Base-by-base conservation (phyloP, 1,140 invertebrate species). In the Drosophila seguyi region DNA sequence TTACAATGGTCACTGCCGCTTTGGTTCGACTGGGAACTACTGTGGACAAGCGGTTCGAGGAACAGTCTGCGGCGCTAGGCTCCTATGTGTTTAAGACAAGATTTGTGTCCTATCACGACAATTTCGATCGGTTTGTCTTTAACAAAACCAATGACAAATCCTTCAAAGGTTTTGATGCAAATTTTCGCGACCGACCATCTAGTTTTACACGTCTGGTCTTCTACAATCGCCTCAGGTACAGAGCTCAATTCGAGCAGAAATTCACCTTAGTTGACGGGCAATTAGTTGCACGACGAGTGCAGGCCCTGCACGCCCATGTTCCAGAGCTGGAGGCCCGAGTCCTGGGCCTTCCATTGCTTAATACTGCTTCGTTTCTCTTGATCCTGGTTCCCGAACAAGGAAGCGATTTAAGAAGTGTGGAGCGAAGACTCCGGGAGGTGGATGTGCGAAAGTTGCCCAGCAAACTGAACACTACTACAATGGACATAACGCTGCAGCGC, bases 81-180 rank as follows among this genome's bases (percentile, higher is more conserved):
- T 34, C 38, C 13, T 20, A 27, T 6, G 47, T 62, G 1, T 34
- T 16, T 22, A 31, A 2, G 18, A 42, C 41, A 11, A 42, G 10
- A 18, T 42, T 42, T 42, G 5, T 0, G 4, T 0, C 1, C 0
- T 42, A 11, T 18, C 0, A 3, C 5, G 0, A 5, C 2, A 18
- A 20, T 6, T 20, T 42, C 2, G 20, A 50, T 13, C 5, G 14
- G 11, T 50, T 50, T 31, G 1, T 47, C 6, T 2, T 1, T 25
- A 14, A 8, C 11, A 47, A 47, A 3, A 47, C 44, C 14, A 8
- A 16, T 8, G 44, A 47, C 1, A 47, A 6, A 14, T 14, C 18
- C n/a, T n/a, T n/a, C n/a, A n/a, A n/a, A n/a, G n/a, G n/a, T n/a
- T n/a, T n/a, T n/a, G n/a, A n/a, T n/a, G n/a, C n/a, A n/a, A n/a